Percentiles rank a stretch among this genome's conserved stretches.
Conservation (phyloP, 1,140 invertebrate species). For the Patella vulgata region DNA sequence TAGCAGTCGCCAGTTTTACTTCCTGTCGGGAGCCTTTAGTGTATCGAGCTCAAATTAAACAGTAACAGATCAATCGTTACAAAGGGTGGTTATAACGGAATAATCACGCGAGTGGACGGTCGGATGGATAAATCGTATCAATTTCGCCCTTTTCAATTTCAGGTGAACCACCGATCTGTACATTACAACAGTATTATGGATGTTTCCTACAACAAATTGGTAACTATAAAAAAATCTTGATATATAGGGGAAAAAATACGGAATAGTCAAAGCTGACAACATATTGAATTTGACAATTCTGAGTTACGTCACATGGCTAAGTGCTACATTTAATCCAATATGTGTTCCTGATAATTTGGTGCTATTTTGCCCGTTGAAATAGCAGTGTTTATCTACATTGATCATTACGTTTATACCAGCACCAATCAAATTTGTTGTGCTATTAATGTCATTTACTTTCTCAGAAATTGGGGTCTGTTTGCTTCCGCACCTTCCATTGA, state of each 20-base stretch:
- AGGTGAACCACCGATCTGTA: constrained; percentile 36
- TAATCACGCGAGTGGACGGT: too few species aligned
- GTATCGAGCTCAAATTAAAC: too few species aligned
- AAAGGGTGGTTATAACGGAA: too few species aligned
- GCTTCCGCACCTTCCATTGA: neutral
- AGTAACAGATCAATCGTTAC: too few species aligned
- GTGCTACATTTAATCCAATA: neutral
- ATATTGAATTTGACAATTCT: neutral
- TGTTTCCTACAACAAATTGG: constrained; percentile 23
- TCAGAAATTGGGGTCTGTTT: neutral
- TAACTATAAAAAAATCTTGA: constrained; percentile 6
- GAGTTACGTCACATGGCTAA: neutral
- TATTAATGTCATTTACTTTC: neutral
- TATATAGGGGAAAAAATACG: neutral
- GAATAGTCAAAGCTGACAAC: neutral
- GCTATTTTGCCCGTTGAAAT: neutral
- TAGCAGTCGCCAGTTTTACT: too few species aligned
- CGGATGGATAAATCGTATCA: too few species aligned
- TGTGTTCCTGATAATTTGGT: too few species aligned
- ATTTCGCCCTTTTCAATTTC: too few species aligned
- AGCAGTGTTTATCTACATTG: neutral
- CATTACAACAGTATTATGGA: constrained; percentile 23
- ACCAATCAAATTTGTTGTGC: neutral
- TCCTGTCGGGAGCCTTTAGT: too few species aligned
- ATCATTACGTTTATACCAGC: neutral